phyloP scores from a whole-genome alignment of 2,113 vertebrate species.

The Sapajus apella region DNA sequence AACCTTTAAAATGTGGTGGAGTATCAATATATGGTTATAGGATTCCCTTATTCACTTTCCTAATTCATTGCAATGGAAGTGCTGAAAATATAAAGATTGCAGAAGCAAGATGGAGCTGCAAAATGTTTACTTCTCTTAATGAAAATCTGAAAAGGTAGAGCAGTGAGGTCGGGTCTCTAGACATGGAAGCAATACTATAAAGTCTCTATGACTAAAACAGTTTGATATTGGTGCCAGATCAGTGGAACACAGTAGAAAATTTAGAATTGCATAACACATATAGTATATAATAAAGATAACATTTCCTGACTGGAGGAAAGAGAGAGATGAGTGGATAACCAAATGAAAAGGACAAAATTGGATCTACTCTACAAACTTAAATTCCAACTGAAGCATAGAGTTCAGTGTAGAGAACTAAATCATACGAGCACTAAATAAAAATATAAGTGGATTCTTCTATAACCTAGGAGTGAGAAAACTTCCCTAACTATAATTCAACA shows the following conservation, averaged over 20 bases:
- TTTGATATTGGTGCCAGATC: neutral
- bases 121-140: neutral
- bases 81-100: neutral
- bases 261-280: neutral
- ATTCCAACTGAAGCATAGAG: neutral
- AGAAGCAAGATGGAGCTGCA: neutral
- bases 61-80: neutral
- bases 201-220: neutral
- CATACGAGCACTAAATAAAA: neutral
- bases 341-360: neutral
- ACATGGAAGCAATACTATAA: neutral
- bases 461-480: neutral
- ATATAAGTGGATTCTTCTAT: neutral
- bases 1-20: neutral
- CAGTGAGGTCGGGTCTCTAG: neutral
- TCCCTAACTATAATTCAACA: neutral
- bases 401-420: neutral
- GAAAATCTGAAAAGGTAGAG: neutral
- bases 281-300: neutral
- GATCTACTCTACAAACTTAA: neutral
- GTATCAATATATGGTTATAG: accelerated
- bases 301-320: neutral
- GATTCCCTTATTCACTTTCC: neutral
- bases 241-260: neutral
- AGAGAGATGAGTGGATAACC: neutral